Base-by-base conservation (phyloP, 2,797 vertebrate genomes). In the Falco concolor region DNA sequence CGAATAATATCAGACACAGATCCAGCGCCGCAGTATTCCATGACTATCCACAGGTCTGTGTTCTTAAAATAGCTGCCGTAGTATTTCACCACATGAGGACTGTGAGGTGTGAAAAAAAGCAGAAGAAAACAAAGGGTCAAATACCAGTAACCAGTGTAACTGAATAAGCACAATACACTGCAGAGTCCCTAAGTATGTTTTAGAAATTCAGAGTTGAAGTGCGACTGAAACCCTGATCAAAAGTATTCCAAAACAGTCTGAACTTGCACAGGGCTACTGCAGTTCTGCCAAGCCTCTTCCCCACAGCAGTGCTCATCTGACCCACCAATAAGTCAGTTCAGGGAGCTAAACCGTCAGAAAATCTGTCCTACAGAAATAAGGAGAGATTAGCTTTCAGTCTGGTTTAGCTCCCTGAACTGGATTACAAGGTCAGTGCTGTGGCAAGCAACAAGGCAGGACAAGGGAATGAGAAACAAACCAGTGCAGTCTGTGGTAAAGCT, bases 51-150 rank as follows among this genome's bases (percentile, higher is more conserved):
- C 92, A 99, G 97, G 97, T 99, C 99, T 7, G 98, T 99, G 98
- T 99, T 99, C 96, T 99, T 99, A 97, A 99, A 99, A 95, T 99
- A 99, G 98, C 99, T 99, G 97, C 99, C 99, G 0, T 99, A 99
- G 84, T 99, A 99, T 25, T 98, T 97, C 91, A 97, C 97, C 24
- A 99, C 99, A 40, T 99, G 98, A 36, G 98, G 98, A 93, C 99
- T 99, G 96, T 9, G 85, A 82, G 86, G 83, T 6, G 49, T 49
- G 49, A 57, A 86, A 77, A 53, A 56, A 79, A 75, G 47, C 13
- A 74, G 34, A 56, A 63, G 44, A 86, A 83, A 82, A 74, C 27
- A 64, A 27, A 89, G 22, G 27, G 50, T 95, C 34, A 95, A 13
- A 77, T 16, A 54, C 11, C n/a, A 82, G 36, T 5, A 75, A 68